Evolutionary conservation across 2,797 vertebrate genomes (phyloP).

Genomic region (Pteropus rufus): DNA sequence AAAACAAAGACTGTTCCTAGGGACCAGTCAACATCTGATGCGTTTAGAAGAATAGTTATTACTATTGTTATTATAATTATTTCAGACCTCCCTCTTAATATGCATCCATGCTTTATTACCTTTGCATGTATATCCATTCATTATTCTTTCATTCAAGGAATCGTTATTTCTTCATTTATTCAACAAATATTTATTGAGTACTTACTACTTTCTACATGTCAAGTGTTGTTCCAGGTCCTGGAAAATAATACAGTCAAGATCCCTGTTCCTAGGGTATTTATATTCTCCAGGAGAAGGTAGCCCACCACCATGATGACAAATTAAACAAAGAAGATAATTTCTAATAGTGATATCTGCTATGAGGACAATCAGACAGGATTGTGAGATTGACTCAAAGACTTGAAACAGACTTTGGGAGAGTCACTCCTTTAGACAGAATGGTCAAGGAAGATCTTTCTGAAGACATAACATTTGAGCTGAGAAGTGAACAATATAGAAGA

Average conservation of each 20-base stretch:
- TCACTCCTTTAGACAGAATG: neutral
- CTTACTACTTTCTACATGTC: neutral
- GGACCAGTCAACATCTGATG: neutral
- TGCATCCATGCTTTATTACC: neutral
- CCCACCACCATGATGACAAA: neutral
- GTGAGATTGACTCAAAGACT: neutral
- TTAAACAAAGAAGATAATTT: neutral
- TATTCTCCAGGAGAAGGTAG: neutral
- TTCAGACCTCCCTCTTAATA: neutral
- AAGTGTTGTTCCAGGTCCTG: neutral
- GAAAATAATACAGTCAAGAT: neutral
- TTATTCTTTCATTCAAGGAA: neutral
- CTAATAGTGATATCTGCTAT: neutral
- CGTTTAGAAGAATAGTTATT: neutral
- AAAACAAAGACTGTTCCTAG: neutral
- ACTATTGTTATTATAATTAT: neutral
- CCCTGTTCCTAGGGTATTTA: neutral
- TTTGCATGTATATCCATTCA: neutral
- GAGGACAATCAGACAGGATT: neutral
- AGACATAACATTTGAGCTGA: neutral
- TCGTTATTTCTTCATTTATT: neutral
- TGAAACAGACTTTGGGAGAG: neutral
- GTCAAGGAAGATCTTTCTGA: neutral
- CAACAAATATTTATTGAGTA: neutral
- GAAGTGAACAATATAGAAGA: neutral